phyloP scores from a whole-genome alignment of 1,140 invertebrate genomes.

The Carposina sasakii region DNA sequence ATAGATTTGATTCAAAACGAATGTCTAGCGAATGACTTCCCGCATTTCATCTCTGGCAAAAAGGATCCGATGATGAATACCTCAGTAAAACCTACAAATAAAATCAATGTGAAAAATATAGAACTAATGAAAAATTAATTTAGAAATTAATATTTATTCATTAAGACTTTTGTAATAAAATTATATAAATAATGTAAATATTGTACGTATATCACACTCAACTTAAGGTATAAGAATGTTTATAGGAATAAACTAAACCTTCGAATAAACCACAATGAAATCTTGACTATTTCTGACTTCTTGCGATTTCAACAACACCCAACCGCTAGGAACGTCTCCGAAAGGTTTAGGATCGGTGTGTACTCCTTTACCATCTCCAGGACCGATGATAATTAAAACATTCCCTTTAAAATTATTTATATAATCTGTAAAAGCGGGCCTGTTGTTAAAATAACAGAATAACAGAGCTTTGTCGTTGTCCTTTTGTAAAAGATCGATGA shows the following conservation, averaged over 20 bases:
- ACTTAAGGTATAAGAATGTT: too few relatives aligned
- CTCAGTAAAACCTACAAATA: constrained; percentile 51
- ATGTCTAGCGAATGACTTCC: constrained; percentile 32
- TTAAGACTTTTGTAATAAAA: neutral
- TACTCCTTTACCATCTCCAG: constrained; percentile 74
- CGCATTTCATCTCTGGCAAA: constrained; percentile 53
- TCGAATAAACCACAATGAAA: constrained; percentile 56
- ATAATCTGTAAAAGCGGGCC: constrained; percentile 77
- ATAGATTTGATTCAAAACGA: constrained; percentile 28
- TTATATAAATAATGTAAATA: constrained; percentile 15
- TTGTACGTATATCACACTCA: too few relatives aligned
- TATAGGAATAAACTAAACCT: neutral
- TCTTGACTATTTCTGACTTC: constrained; percentile 60
- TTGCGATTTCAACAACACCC: constrained; percentile 44
- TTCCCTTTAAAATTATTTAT: constrained; percentile 75
- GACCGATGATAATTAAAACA: constrained; percentile 80
- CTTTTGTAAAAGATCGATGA: constrained; percentile 31
- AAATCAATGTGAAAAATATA: constrained; percentile 68
- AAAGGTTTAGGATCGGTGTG: constrained; percentile 80
- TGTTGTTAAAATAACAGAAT: constrained; percentile 86
- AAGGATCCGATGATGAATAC: constrained; percentile 67
- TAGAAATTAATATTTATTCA: neutral
- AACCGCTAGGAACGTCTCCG: constrained; percentile 66
- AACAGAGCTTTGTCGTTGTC: constrained; percentile 73
- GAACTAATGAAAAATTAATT: constrained; percentile 64